A percentile compares a stretch with the other conserved stretches of the same genome.
phyloP scores from a whole-genome alignment of 2,113 vertebrate genomes.

The Pycnonotus jocosus region DNA sequence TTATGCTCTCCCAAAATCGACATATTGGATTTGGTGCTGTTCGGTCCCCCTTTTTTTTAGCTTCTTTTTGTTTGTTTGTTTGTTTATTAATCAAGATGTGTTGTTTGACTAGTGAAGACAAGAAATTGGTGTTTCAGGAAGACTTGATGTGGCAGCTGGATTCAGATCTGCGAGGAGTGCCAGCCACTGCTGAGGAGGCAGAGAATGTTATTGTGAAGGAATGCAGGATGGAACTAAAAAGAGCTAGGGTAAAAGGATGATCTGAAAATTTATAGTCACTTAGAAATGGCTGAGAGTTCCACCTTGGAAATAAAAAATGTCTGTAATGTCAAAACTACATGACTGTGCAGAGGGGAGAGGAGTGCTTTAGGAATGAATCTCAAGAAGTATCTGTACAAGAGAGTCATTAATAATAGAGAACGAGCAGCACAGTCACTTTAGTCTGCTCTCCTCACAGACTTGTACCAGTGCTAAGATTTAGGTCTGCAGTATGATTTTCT shows the following conservation, averaged over 20 bases:
- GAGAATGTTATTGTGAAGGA: background rate
- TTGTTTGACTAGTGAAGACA: background rate
- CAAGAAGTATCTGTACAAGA: background rate
- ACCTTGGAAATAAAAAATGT: background rate
- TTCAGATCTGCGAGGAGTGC: background rate
- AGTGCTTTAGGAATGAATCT: background rate
- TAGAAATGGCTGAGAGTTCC: background rate
- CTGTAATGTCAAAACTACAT: background rate
- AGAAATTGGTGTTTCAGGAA: background rate
- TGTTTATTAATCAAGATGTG: background rate
- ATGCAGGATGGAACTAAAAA: background rate
- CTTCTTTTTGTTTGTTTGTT: background rate
- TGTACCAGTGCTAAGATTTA: background rate
- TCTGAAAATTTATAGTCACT: background rate
- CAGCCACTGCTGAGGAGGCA: background rate
- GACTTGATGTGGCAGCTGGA: background rate
- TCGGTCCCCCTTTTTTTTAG: fast-evolving
- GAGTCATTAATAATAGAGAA: background rate
- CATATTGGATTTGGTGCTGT: background rate
- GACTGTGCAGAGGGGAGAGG: background rate
- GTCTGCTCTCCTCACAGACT: background rate
- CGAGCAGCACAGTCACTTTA: background rate
- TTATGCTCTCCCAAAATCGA: background rate
- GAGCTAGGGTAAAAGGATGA: background rate
- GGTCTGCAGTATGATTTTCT: background rate